Percentiles rank a stretch among this genome's conserved stretches.
These are phyloP conservation scores for Dipodomys stephensi DNA, from an alignment of 2,113 vertebrate species.

Conservation along the genomic window DNA sequence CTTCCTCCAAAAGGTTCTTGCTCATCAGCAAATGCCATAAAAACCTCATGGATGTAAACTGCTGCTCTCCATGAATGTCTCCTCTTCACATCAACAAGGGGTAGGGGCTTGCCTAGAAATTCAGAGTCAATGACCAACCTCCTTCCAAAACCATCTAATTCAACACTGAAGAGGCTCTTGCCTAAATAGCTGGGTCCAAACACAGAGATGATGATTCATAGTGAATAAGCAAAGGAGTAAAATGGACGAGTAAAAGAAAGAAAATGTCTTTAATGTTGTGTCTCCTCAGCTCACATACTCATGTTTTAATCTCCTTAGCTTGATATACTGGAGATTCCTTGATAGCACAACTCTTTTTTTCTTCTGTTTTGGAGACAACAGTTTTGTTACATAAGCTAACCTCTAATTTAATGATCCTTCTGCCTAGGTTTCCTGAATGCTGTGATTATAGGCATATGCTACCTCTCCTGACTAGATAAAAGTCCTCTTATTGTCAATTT, in stretches of 20 bases:
- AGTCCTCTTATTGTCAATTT: not conserved
- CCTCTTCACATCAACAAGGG: not conserved
- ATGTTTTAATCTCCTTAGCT: not conserved
- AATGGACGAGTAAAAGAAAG: not conserved
- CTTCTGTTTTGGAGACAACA: not conserved
- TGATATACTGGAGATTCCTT: not conserved
- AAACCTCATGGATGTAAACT: not conserved
- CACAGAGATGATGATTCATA: not conserved
- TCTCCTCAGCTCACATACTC: not conserved
- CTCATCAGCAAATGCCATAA: not conserved
- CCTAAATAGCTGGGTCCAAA: not conserved
- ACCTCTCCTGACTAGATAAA: not conserved
- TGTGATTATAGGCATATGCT: too few species aligned
- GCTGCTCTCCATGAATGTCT: not conserved
- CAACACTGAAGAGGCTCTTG: not conserved
- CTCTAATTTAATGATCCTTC: not conserved
- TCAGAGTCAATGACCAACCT: not conserved
- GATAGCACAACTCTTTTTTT: too few species aligned
- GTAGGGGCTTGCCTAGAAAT: not conserved
- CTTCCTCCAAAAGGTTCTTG: not conserved
- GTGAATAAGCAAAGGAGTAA: not conserved
- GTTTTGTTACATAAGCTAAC: not conserved
- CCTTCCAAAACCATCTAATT: not conserved
- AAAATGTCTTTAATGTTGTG: too few species aligned
- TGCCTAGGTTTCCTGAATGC: not conserved